phyloP scores from a whole-genome alignment of 2,113 vertebrate species.

The Bothrops jararaca region DNA sequence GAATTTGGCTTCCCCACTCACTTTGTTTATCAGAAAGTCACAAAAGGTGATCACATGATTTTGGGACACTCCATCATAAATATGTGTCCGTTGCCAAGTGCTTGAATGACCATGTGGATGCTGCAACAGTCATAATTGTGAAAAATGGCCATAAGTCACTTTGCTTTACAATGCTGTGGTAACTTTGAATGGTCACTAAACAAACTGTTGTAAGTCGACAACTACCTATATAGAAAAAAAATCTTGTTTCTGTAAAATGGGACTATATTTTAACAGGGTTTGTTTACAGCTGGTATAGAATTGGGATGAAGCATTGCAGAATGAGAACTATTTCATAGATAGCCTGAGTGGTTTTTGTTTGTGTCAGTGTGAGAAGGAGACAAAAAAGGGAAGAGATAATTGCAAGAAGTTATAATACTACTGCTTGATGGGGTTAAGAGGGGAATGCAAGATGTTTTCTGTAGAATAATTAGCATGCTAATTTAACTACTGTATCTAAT shows the following conservation, averaged over 20 bases:
- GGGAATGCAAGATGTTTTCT: background rate
- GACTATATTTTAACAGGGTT: background rate
- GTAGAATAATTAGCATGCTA: background rate
- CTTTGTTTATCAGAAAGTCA: background rate
- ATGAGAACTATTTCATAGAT: background rate
- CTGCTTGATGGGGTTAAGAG: background rate
- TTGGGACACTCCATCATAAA: background rate
- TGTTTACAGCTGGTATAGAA: background rate
- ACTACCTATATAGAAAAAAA: background rate
- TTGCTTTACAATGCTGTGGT: too few species aligned
- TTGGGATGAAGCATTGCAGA: background rate
- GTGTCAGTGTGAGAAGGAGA: background rate
- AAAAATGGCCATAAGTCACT: too few species aligned
- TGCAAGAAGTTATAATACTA: background rate
- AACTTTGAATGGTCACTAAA: too few species aligned
- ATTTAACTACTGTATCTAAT: background rate
- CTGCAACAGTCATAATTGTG: too few species aligned
- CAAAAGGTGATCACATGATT: background rate
- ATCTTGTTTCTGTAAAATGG: background rate
- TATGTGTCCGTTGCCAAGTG: too few species aligned
- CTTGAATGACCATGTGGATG: too few species aligned
- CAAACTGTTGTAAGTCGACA: too few species aligned
- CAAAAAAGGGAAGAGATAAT: background rate
- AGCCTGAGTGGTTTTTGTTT: background rate
- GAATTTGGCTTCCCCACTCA: background rate